These are phyloP conservation scores for Mormyrops attenuatus DNA, from an alignment of 2,797 vertebrate species.

Conservation along the genomic window DNA sequence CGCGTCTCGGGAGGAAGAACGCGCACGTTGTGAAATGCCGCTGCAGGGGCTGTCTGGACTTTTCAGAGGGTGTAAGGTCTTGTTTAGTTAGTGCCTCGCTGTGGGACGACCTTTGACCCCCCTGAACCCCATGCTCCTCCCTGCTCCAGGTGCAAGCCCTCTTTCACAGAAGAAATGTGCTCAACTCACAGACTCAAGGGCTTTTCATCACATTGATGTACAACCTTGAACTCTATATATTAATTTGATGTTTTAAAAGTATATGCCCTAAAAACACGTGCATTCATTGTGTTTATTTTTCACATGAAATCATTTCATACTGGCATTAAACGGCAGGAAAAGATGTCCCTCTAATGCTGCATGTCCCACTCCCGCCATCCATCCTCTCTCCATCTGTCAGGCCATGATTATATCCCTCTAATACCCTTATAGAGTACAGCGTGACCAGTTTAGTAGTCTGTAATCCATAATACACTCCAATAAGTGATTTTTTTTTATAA, in stretches of 20 bases:
- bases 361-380: background rate
- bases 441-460: background rate
- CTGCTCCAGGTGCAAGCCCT: slow-evolving; percentile 79
- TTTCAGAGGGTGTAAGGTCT: slow-evolving; percentile 67
- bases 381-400: background rate
- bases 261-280: background rate
- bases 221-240: background rate
- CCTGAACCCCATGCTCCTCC: slow-evolving; percentile 53
- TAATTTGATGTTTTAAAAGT: background rate
- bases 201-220: background rate
- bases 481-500: background rate
- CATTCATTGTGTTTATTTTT: background rate
- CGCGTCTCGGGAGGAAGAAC: slow-evolving; percentile 62
- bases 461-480: background rate
- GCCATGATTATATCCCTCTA: background rate
- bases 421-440: background rate
- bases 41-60: slow-evolving; percentile 75
- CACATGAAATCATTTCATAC: background rate
- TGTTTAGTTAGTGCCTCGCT: slow-evolving; percentile 69
- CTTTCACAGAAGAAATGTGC: slow-evolving; percentile 42
- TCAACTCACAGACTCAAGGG: slow-evolving; percentile 45
- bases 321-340: background rate
- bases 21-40: slow-evolving; percentile 64
- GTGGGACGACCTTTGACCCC: slow-evolving; percentile 71
- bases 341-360: background rate